Evolutionary conservation across 2,888 invertebrate species (phyloP), one percentile per base, ranked within the genome.

Genomic region (Eustalomyia histrio): DNA sequence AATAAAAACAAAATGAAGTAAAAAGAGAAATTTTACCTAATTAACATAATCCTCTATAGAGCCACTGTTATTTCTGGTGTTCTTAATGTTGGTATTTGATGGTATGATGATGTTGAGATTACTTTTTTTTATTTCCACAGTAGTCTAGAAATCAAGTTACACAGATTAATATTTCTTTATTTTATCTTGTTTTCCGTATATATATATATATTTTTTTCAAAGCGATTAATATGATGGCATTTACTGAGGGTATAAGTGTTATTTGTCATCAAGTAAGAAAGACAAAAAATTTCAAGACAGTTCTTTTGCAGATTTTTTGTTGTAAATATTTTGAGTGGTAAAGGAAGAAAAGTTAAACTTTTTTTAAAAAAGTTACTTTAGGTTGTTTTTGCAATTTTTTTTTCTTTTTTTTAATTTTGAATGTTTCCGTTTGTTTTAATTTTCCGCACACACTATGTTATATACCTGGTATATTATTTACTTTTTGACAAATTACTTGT

Each of bases 1-100:
- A 57, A 55, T 43, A 14, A 60, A 47, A 67, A 65, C 5, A 21
- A 64, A 50, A 79, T 53, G 43, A 76, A 57, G 17, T 55, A 47
- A 67, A 68, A 60, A 69, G 39, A 61, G 71, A 78, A 79, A 76
- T 76, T 79, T 76, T 78, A 80, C 52, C 78, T 82, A 84, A 83
- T 84, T 83, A 84, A 82, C 83, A 83, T 82, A 83, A 84, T 82
- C 80, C 72, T 72, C 73, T 55, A 12, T 71, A 55, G 9, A 71
- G 39, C 64, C 39, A 68, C 47, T 76, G 33, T 53, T 63, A 55
- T 43, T 50, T 68, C 39, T 17, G 33, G 29, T 21, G 53, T 29
- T 68, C 67, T 33, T 14, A 17, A 9, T 39, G 29, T 21, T 75
- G 65, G 58, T 29, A 63, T 63, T 52, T 79, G 73, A 73, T 63